A percentile compares a stretch with the other conserved stretches of the same genome.
phyloP scores from a whole-genome alignment of 1,140 invertebrate genomes.

The Drosophila kepulauana region DNA sequence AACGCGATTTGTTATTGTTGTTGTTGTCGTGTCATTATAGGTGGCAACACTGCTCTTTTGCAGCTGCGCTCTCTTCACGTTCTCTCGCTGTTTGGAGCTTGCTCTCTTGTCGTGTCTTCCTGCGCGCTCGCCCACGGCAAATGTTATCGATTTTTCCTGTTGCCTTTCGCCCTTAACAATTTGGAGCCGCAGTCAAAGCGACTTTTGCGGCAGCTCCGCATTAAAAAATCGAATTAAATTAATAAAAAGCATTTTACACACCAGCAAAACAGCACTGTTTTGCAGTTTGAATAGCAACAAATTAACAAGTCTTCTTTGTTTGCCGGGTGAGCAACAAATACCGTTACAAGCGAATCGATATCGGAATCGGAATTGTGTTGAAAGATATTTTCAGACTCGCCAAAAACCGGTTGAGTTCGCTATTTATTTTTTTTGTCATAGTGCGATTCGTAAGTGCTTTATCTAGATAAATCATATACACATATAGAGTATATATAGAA shows the following conservation, averaged over 20 bases:
- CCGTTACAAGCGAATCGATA: slow-evolving; percentile 16
- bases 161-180: slow-evolving; percentile 39
- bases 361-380: too few relatives aligned
- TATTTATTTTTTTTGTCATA: background rate
- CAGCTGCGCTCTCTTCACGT: slow-evolving; percentile 10
- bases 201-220: slow-evolving; percentile 39
- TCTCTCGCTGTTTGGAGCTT: background rate
- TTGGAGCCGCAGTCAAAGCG: slow-evolving; percentile 27
- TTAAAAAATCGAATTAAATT: slow-evolving; percentile 25
- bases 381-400: slow-evolving; percentile 12
- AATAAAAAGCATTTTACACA: slow-evolving; percentile 8
- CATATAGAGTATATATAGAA: slow-evolving; percentile 12
- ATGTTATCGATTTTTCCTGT: slow-evolving; percentile 72
- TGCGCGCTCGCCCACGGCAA: slow-evolving; percentile 38
- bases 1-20: background rate
- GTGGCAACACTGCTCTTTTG: slow-evolving; percentile 12
- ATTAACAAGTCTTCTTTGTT: slow-evolving; percentile 9
- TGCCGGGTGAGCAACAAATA: background rate
- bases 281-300: background rate
- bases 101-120: slow-evolving; percentile 13
- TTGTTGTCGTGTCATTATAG: slow-evolving; percentile 4
- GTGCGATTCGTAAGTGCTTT: slow-evolving; percentile 38
- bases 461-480: background rate
- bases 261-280: background rate
- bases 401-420: slow-evolving; percentile 35